A percentile compares a stretch with the other conserved stretches of the same genome.
Conservation (phyloP, 2,888 invertebrate genomes). For the Ethmia dodecea region DNA sequence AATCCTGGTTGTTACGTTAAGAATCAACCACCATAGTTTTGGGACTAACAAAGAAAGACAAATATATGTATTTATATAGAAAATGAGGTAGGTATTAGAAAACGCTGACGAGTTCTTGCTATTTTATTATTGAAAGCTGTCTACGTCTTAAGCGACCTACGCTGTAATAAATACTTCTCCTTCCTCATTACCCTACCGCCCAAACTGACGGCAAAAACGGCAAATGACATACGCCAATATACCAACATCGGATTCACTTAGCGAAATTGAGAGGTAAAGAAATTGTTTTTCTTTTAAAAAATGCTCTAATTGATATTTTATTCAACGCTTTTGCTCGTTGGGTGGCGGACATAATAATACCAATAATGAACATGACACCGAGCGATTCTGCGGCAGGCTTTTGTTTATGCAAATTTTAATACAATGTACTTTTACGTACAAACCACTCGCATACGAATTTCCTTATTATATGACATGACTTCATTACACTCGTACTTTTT, state of each 20-base stretch:
- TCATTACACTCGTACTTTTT: slow-evolving; percentile 6
- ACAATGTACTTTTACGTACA: slow-evolving; percentile 15
- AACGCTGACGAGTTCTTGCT: no score
- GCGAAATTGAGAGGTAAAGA: slow-evolving; percentile 70
- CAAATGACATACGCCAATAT: slow-evolving; percentile 68
- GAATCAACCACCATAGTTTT: no score
- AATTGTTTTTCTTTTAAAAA: slow-evolving; percentile 52
- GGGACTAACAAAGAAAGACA: no score
- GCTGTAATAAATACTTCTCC: slow-evolving; percentile 62
- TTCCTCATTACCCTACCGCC: slow-evolving; percentile 72
- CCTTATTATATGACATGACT: slow-evolving; percentile 13
- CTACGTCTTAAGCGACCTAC: slow-evolving; percentile 36
- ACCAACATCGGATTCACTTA: slow-evolving; percentile 59
- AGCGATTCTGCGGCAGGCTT: slow-evolving; percentile 31
- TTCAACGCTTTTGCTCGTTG: slow-evolving; percentile 64
- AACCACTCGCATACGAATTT: neutral
- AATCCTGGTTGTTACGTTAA: no score
- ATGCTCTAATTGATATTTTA: slow-evolving; percentile 73
- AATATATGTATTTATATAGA: no score
- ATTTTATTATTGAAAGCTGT: no score
- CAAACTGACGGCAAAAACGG: slow-evolving; percentile 68
- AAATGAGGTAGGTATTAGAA: no score
- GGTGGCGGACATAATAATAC: slow-evolving; percentile 63
- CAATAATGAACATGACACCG: slow-evolving; percentile 58
- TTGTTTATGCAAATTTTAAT: slow-evolving; percentile 42